phyloP scores from a whole-genome alignment of 2,797 vertebrate genomes.

The Xenopus petersii region DNA sequence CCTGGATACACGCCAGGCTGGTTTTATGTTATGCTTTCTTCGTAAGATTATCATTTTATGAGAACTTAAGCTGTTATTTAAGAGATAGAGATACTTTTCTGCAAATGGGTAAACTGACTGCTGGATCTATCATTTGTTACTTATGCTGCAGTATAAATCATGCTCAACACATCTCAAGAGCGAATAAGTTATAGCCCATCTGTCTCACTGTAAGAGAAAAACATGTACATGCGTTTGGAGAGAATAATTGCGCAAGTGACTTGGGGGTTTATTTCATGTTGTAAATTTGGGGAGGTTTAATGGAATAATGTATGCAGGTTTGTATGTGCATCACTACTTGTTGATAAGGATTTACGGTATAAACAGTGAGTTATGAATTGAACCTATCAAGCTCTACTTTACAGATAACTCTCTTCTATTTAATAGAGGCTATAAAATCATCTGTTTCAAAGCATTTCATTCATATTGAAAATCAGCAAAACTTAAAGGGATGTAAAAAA shows the following conservation, averaged over 20 bases:
- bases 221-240: conserved; percentile 57
- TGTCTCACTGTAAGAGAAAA: conserved; percentile 61
- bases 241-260: conserved; percentile 60
- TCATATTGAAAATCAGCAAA: too few species aligned
- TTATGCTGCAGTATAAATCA: conserved; percentile 65
- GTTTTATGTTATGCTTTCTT: conserved; percentile 53
- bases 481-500: too few species aligned
- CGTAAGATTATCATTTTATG: conserved; percentile 54
- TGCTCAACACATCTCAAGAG: conserved; percentile 59
- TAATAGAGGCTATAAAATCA: too few species aligned
- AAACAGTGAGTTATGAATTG: neutral
- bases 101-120: conserved; percentile 51
- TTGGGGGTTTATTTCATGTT: conserved; percentile 26
- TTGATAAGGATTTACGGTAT: neutral
- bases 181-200: conserved; percentile 63
- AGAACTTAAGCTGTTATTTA: conserved; percentile 50
- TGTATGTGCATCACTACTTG: conserved; percentile 7
- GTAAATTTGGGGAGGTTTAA: conserved; percentile 21
- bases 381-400: neutral
- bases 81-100: conserved; percentile 46
- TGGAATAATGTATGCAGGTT: conserved; percentile 26
- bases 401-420: too few species aligned
- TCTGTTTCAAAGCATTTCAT: too few species aligned
- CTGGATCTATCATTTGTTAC: conserved; percentile 56
- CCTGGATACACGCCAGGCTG: conserved; percentile 45